Percentiles rank a stretch among this genome's conserved stretches.
Evolutionary conservation across 2,888 invertebrate species (phyloP).

Genomic region (Heliconius ismenius): DNA sequence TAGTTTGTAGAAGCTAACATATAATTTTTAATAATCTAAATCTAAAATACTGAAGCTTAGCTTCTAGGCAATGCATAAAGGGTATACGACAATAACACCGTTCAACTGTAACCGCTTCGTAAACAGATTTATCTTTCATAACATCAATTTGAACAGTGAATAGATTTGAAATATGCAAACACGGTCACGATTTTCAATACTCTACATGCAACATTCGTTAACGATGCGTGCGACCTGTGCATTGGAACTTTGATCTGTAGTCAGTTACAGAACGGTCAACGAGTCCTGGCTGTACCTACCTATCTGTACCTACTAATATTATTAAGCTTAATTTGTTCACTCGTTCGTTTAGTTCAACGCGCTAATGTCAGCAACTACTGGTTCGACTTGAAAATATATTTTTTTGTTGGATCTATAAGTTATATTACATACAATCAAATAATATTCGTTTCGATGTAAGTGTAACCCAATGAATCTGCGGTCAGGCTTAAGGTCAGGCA

Average conservation of each 20-base stretch:
- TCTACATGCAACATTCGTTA: conserved; percentile 6
- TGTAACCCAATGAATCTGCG: not conserved
- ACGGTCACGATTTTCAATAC: not conserved
- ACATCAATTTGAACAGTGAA: conserved; percentile 1
- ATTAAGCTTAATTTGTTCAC: too few relatives aligned
- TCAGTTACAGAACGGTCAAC: not conserved
- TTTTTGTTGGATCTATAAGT: not conserved
- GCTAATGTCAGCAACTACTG: not conserved
- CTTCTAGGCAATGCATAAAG: not conserved
- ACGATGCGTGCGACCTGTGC: conserved; percentile 1
- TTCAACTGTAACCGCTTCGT: conserved; percentile 1
- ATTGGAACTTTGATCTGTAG: not conserved
- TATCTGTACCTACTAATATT: too few relatives aligned
- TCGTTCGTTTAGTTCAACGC: not conserved
- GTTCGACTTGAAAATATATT: not conserved
- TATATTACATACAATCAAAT: too few relatives aligned
- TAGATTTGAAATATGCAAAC: conserved; percentile 18
- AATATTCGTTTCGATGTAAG: not conserved
- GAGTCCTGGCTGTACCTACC: not conserved
- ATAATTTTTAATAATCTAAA: too few relatives aligned
- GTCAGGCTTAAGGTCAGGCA: too few relatives aligned
- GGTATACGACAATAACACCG: not conserved
- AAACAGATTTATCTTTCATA: conserved; percentile 5
- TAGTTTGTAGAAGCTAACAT: too few relatives aligned
- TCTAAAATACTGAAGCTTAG: not conserved